Evolutionary conservation across 37 sponge, comb jelly and placozoan species (phyloP).

Genomic region (Tethya wilhelma): DNA sequence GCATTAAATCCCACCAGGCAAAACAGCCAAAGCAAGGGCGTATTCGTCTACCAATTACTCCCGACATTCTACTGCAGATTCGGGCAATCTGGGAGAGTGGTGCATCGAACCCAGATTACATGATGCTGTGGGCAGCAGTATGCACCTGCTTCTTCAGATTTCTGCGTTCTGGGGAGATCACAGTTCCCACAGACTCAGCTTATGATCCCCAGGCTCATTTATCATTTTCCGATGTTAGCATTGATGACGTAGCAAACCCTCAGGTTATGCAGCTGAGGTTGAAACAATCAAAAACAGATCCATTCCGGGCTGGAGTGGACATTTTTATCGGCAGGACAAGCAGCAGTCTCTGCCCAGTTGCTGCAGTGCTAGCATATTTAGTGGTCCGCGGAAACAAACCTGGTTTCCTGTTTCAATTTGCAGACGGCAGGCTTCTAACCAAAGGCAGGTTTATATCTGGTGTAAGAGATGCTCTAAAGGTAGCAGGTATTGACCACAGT

Average conservation of each 20-base stretch:
- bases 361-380: background rate
- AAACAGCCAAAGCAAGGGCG: background rate
- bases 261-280: background rate
- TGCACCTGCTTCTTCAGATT: background rate
- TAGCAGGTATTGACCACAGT: background rate
- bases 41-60: background rate
- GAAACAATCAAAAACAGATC: slow-evolving; percentile 6
- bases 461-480: background rate
- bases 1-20: background rate
- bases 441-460: background rate
- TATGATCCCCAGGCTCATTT: too few relatives aligned
- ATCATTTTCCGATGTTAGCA: too few relatives aligned
- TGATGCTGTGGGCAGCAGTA: background rate
- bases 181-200: background rate
- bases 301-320: background rate
- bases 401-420: background rate
- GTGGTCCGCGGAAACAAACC: background rate
- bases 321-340: background rate
- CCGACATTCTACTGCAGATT: background rate
- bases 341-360: background rate
- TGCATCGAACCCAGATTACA: background rate
- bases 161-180: background rate
- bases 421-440: background rate
- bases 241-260: too few relatives aligned
- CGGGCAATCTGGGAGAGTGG: background rate